These are phyloP conservation scores for Kryptolebias marmoratus DNA, from an alignment of 2,113 vertebrate species.

Conservation along the genomic window DNA sequence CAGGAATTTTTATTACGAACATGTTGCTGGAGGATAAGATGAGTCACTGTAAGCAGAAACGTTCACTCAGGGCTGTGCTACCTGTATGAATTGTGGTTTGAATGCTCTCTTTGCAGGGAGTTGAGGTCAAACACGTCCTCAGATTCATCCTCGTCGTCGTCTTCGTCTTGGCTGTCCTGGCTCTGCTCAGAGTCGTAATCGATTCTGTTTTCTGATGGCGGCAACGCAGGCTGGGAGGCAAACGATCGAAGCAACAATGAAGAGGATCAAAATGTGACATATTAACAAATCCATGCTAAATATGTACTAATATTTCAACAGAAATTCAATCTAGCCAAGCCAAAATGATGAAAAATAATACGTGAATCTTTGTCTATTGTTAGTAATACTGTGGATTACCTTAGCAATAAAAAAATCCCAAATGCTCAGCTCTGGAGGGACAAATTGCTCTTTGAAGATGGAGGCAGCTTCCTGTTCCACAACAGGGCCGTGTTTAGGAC, in stretches of 20 bases:
- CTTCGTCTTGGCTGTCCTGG: constrained; percentile 87
- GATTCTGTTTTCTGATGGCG: constrained; percentile 81
- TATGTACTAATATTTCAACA: background rate
- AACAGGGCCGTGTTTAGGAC: constrained; percentile 62
- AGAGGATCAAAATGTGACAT: background rate
- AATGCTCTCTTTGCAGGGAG: constrained; percentile 88
- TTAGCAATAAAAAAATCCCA: constrained; percentile 99
- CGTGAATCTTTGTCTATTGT: background rate
- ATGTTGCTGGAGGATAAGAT: constrained; percentile 5
- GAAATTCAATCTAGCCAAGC: background rate
- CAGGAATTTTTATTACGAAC: background rate
- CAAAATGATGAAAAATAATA: background rate
- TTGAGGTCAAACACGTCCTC: constrained; percentile 80
- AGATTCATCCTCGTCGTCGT: constrained; percentile 81
- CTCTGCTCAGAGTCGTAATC: constrained; percentile 98
- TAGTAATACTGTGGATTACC: constrained; percentile 76
- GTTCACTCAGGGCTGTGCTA: constrained; percentile 48
- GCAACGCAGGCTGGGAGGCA: constrained; percentile 86
- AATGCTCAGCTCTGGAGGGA: constrained; percentile 96
- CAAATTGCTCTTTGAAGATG: constrained; percentile 87
- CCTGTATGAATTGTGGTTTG: constrained; percentile 97
- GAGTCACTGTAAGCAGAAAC: background rate
- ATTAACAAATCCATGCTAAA: background rate
- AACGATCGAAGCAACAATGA: background rate
- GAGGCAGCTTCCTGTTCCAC: constrained; percentile 80